Percentiles rank a stretch among this genome's conserved stretches.
Evolutionary conservation across 2,797 vertebrate genomes (phyloP).

Genomic region (Anguilla obscura): DNA sequence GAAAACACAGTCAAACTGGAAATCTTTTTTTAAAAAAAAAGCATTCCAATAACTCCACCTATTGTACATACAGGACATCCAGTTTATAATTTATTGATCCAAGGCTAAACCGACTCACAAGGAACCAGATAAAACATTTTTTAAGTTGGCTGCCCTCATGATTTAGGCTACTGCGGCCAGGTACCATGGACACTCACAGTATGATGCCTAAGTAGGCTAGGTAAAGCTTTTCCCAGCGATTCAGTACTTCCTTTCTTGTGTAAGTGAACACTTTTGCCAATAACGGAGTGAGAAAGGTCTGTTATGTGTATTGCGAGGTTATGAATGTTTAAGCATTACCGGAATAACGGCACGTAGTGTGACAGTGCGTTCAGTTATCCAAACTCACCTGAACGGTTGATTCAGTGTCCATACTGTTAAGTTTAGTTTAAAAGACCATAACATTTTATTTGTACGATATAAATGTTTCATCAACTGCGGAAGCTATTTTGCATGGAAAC

Average conservation of each 20-base stretch:
- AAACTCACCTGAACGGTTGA: neutral
- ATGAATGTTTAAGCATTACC: neutral
- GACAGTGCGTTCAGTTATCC: neutral
- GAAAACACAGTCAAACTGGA: neutral
- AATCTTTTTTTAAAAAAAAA: neutral
- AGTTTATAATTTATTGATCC: neutral
- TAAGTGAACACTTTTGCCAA: neutral
- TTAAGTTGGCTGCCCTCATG: too few relatives aligned
- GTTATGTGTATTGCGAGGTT: neutral
- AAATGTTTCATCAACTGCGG: neutral
- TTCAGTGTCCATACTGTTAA: too few relatives aligned
- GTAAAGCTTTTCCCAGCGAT: neutral
- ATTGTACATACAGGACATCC: neutral
- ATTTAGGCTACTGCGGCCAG: neutral
- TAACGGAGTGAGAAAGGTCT: too few relatives aligned
- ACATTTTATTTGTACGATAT: neutral
- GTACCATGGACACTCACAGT: neutral
- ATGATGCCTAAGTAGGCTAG: neutral
- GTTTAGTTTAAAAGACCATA: neutral
- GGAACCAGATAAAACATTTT: too few relatives aligned
- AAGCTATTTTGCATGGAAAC: neutral
- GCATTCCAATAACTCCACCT: too few relatives aligned
- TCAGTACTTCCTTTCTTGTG: neutral
- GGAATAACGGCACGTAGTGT: neutral
- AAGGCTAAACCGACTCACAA: neutral